Conservation (phyloP, 2,797 vertebrate genomes). For the Coreius guichenoti region DNA sequence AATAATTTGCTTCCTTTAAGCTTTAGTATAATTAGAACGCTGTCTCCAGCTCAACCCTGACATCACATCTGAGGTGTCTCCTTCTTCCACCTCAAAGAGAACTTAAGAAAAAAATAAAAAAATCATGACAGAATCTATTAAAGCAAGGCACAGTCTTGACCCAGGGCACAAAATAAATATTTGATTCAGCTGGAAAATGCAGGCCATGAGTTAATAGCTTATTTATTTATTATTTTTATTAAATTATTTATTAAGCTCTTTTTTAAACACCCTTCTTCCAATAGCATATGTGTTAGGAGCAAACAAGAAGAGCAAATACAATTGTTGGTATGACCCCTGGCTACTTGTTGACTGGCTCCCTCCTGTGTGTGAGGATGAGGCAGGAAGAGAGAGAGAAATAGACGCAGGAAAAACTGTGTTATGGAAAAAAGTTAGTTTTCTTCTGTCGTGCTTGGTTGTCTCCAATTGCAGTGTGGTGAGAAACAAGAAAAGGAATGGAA, state of each 20-base stretch:
- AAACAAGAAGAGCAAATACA: conserved; percentile 38
- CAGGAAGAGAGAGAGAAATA: background rate
- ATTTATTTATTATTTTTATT: too few species aligned
- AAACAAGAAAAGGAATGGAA: conserved; percentile 8
- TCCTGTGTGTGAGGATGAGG: background rate
- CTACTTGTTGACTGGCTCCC: conserved; percentile 22
- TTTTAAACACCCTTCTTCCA: conserved; percentile 33
- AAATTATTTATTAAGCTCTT: conserved; percentile 52
- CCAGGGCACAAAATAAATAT: conserved; percentile 40
- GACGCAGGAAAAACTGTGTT: background rate
- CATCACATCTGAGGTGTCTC: conserved; percentile 27
- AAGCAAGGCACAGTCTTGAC: conserved; percentile 43
- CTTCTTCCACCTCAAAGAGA: background rate
- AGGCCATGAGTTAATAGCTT: conserved; percentile 43
- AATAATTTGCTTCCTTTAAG: conserved; percentile 3
- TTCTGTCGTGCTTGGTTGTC: conserved; percentile 16
- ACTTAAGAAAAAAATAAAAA: conserved; percentile 16
- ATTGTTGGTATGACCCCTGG: conserved; percentile 22
- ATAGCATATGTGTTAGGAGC: conserved; percentile 3
- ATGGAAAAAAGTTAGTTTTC: conserved; percentile 26
- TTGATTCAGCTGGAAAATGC: conserved; percentile 50
- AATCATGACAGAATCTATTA: conserved; percentile 45
- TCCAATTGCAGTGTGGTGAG: conserved; percentile 1
- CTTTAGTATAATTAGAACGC: conserved; percentile 8
- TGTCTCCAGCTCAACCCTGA: conserved; percentile 3